Percentiles rank a stretch among this genome's conserved stretches.
Evolutionary conservation across 2,797 vertebrate species (phyloP).

Genomic region (Myiotriccus ornatus): DNA sequence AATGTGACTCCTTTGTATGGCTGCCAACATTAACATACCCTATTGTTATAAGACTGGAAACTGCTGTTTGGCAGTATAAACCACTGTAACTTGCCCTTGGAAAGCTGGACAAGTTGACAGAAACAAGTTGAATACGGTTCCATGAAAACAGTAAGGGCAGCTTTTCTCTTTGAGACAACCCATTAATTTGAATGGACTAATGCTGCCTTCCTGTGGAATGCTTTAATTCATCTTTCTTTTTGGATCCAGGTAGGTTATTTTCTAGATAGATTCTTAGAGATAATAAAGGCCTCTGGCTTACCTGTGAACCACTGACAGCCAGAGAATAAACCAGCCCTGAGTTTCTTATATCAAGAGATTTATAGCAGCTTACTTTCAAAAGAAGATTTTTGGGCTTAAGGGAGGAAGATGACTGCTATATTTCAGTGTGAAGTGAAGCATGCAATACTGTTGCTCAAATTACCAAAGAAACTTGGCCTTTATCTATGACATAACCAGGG

Average conservation of each 20-base stretch:
- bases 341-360: background rate
- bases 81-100: background rate
- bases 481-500: background rate
- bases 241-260: background rate
- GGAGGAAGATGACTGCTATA: background rate
- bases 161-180: background rate
- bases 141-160: background rate
- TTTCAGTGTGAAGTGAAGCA: background rate
- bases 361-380: background rate
- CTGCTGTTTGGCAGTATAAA: background rate
- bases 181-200: background rate
- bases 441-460: background rate
- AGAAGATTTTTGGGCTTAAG: background rate
- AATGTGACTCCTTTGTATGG: background rate
- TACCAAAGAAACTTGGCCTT: background rate
- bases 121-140: background rate
- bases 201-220: background rate
- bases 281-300: background rate
- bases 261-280: background rate
- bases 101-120: background rate
- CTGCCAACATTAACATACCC: background rate
- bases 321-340: background rate
- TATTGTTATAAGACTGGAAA: constrained; percentile 1
- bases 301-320: background rate
- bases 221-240: background rate